A percentile compares a stretch with the other conserved stretches of the same genome.
Conservation (phyloP, 2,113 vertebrate genomes). For the Burhinus bistriatus region DNA sequence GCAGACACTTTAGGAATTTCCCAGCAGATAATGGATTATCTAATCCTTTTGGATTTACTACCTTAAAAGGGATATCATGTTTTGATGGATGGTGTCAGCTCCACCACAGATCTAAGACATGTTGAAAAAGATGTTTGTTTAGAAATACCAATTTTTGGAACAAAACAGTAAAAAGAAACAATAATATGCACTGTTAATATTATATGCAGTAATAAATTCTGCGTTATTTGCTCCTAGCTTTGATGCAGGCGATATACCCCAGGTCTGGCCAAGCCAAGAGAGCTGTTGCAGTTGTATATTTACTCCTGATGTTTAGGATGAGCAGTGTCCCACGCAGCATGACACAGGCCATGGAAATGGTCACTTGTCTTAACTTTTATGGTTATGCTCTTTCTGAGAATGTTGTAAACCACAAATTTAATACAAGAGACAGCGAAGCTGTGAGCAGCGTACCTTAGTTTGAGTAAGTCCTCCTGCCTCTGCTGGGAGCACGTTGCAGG, state of each 20-base stretch:
- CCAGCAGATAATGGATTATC: neutral
- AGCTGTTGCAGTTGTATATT: neutral
- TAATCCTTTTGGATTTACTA: neutral
- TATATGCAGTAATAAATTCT: neutral
- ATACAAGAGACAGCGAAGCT: neutral
- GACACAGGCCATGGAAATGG: neutral
- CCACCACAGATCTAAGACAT: neutral
- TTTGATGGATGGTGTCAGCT: neutral
- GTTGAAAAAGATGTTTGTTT: neutral
- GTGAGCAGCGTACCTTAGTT: neutral
- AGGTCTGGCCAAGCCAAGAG: neutral
- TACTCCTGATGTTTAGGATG: neutral
- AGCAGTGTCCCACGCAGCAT: neutral
- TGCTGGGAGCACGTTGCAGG: neutral
- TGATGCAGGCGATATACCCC: neutral
- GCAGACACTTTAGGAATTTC: neutral
- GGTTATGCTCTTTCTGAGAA: neutral
- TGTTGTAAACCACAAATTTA: neutral
- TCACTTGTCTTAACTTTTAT: neutral
- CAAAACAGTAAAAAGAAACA: neutral
- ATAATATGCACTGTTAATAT: neutral
- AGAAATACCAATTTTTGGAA: neutral
- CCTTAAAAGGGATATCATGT: neutral
- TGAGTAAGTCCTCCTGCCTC: neutral
- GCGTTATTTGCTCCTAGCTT: neutral